Conservation (phyloP, 2,888 invertebrate species). For the Habrosyne pyritoides region DNA sequence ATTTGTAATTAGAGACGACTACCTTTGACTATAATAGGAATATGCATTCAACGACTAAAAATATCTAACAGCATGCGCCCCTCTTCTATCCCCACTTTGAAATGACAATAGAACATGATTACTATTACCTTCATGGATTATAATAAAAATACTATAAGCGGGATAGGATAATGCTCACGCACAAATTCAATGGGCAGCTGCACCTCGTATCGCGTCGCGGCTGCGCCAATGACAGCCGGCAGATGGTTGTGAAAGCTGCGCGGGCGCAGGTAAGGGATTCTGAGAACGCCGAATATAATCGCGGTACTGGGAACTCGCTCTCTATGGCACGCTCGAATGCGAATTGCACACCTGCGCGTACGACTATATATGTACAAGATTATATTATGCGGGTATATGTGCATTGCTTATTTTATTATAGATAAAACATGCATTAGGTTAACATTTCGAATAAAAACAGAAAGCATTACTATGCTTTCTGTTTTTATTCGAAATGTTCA, state of each 20-base stretch:
- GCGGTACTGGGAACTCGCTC: constrained; percentile 73
- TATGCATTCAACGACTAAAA: too few species aligned
- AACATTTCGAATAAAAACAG: too few species aligned
- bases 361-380: constrained; percentile 6
- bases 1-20: too few species aligned
- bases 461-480: too few species aligned
- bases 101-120: not conserved
- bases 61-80: too few species aligned
- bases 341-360: constrained; percentile 66
- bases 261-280: constrained; percentile 76
- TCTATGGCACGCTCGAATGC: constrained; percentile 63
- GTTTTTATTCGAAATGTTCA: too few species aligned
- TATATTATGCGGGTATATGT: not conserved
- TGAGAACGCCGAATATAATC: constrained; percentile 81
- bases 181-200: not conserved
- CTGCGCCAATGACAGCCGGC: constrained; percentile 58
- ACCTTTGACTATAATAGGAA: too few species aligned
- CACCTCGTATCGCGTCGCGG: not conserved
- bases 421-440: not conserved
- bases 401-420: not conserved
- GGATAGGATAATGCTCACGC: not conserved
- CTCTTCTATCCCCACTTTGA: not conserved
- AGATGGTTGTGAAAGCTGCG: constrained; percentile 77
- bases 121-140: not conserved
- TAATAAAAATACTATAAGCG: not conserved